Base-by-base conservation (phyloP, 2,797 vertebrate species). In the Coregonus sp. region DNA sequence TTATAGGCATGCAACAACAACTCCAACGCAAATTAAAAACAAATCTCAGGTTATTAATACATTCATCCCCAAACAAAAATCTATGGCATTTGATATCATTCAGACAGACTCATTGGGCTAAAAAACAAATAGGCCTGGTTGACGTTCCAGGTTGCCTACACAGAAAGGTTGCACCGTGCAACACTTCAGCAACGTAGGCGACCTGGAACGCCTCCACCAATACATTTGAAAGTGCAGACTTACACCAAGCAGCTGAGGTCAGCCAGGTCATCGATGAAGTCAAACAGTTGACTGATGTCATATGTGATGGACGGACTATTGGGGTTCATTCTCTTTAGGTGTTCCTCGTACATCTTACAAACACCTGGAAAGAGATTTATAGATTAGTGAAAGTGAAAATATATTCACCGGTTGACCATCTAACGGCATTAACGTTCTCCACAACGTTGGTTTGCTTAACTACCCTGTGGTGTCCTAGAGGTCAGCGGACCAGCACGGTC, bases 341-440 rank as follows among this genome's bases (percentile, higher is more conserved):
- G 98, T 73, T 99, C 98, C 91, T 99, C 98, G 63, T 99, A 99
- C 97, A 99, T 99, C 95, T 99, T 99, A 90, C 98, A 99, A 84
- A 99, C 98, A 25, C 98, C 98, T 99, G 83, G 0, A 20, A 4
- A 74, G 59, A n/a, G 72, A 15, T 77, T 37, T 74, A 18, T 67
- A 63, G 6, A 59, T 73, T 59, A 73, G 20, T 20, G 1, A 20
- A n/a, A 40, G 15, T 2, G 31, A 56, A 15, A 18, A 2, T 25
- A 25, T 25, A 0, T 25, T 25, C 25, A 25, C 18, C 5, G 54
- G 1, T 16, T n/a, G 16, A 4, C 14, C 18, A 59, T 18, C 18
- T 18, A 14, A 14, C 3, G 3, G 14, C 14, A 54, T 14, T 12
- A 25, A 25, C 25, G 25, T 25, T 25, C 25, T 2, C 50, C 1